A percentile compares a stretch with the other conserved stretches of the same genome.
Conservation (phyloP, 2,888 invertebrate genomes). For the Cataglyphis livida region DNA sequence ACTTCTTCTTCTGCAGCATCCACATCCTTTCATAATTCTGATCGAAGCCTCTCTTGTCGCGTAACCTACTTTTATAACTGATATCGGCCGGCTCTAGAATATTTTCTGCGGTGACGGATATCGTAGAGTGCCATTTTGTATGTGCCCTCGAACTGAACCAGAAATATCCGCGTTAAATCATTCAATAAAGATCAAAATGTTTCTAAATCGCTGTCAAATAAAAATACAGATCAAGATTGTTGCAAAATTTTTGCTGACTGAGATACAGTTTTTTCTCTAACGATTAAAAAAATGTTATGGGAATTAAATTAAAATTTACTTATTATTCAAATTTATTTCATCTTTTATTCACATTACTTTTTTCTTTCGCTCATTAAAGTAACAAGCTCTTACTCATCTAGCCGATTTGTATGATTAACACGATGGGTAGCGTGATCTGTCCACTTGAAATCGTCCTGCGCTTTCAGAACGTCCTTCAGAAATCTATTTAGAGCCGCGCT, state of each 20-base stretch:
- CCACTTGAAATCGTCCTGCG: slow-evolving; percentile 79
- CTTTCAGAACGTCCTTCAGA: slow-evolving; percentile 76
- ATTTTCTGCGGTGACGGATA: not conserved
- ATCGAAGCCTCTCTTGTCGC: slow-evolving; percentile 64
- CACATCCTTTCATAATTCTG: slow-evolving; percentile 46
- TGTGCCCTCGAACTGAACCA: slow-evolving; percentile 19
- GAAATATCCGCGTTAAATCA: slow-evolving; percentile 40
- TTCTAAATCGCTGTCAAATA: slow-evolving; percentile 27
- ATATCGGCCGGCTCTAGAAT: slow-evolving; percentile 16
- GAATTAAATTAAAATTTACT: not conserved
- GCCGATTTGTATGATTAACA: slow-evolving; percentile 17
- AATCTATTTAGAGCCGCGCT: slow-evolving; percentile 75
- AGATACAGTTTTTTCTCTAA: not conserved
- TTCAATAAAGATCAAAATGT: slow-evolving; percentile 18
- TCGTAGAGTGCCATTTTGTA: slow-evolving; percentile 31
- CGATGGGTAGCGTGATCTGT: slow-evolving; percentile 75
- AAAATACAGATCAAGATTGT: slow-evolving; percentile 20
- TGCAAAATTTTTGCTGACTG: not conserved
- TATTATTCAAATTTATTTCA: not conserved
- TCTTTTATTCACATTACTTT: not conserved
- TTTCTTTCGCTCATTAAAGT: not conserved
- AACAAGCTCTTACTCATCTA: slow-evolving; percentile 28
- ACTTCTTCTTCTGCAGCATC: slow-evolving; percentile 49
- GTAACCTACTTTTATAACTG: slow-evolving; percentile 47
- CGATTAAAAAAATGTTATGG: slow-evolving; percentile 20